Evolutionary conservation across 1,140 invertebrate genomes (phyloP).

Genomic region (Holotrichia oblita): DNA sequence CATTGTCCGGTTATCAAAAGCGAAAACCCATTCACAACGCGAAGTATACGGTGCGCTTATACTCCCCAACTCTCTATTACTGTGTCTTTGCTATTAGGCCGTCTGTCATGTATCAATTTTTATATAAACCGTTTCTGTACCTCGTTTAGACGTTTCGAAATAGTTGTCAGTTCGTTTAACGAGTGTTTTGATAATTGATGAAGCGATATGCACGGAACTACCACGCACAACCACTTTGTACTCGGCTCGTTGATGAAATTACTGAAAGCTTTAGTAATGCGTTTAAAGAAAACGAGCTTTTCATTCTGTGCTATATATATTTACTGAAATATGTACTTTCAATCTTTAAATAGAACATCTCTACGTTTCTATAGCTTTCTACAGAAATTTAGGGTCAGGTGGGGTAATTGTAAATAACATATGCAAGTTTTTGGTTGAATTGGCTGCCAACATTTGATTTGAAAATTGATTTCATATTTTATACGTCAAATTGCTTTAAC

Average conservation of each 20-base stretch:
- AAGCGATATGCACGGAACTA: slow-evolving; percentile 28
- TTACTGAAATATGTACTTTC: too few species aligned
- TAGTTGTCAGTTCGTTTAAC: slow-evolving; percentile 39
- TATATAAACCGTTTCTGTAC: background rate
- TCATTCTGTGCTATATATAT: too few species aligned
- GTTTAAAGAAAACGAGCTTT: too few species aligned
- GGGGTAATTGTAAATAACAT: too few species aligned
- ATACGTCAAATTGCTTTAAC: too few species aligned
- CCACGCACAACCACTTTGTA: background rate
- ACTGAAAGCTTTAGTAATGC: slow-evolving; percentile 14
- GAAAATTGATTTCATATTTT: too few species aligned
- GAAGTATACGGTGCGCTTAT: background rate
- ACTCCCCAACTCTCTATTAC: too few species aligned
- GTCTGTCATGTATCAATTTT: slow-evolving; percentile 9
- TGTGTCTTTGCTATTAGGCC: background rate
- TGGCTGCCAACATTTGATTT: too few species aligned
- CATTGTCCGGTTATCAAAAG: slow-evolving; percentile 41
- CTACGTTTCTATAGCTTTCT: too few species aligned
- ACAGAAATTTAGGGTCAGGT: too few species aligned
- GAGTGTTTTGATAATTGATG: slow-evolving; percentile 43
- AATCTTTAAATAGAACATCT: too few species aligned
- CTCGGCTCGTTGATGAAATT: background rate
- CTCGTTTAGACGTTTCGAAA: slow-evolving; percentile 32
- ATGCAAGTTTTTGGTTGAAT: too few species aligned
- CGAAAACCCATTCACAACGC: slow-evolving; percentile 40